Conservation (phyloP, 2,797 vertebrate genomes). For the Paedocypris micromegethes region DNA sequence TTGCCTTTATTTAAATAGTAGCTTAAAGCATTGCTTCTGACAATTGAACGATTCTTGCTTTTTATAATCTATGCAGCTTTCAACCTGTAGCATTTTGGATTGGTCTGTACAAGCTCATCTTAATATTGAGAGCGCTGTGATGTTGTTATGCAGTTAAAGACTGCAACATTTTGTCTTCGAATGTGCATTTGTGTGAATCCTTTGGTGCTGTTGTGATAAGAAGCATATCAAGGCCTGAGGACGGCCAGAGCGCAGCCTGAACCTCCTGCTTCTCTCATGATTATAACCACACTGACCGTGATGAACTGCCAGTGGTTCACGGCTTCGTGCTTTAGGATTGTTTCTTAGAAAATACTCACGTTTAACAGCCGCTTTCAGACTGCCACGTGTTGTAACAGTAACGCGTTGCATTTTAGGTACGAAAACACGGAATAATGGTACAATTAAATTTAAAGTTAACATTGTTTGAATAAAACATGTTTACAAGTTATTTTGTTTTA, state of each 20-base stretch:
- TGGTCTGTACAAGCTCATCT: too few relatives aligned
- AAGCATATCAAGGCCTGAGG: constrained; percentile 7
- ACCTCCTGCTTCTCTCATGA: constrained; percentile 12
- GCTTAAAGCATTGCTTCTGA: too few relatives aligned
- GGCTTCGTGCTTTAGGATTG: background rate
- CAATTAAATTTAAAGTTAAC: too few relatives aligned
- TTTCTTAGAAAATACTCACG: background rate
- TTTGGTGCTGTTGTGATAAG: constrained; percentile 21
- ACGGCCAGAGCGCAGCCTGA: background rate
- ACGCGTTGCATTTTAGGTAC: constrained; percentile 3
- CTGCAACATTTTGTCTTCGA: constrained; percentile 18
- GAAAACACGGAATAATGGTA: too few relatives aligned
- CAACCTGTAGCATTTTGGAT: too few relatives aligned
- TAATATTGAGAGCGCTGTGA: too few relatives aligned
- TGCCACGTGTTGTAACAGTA: background rate
- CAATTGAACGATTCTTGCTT: too few relatives aligned
- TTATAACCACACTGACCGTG: constrained; percentile 20
- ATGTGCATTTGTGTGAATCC: too few relatives aligned
- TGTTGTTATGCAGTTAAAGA: background rate
- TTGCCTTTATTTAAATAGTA: too few relatives aligned
- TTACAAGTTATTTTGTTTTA: too few relatives aligned
- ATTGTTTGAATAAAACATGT: too few relatives aligned
- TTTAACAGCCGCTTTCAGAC: background rate
- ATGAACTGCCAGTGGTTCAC: background rate
- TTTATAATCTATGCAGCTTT: too few relatives aligned